Conservation (phyloP, 2,113 vertebrate species). For the Rattus norvegicus region GRCr8 NC_086024.1:49596001-49596500, state of each 20-base stretch:
- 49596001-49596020: not conserved
- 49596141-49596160: not conserved
- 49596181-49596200: not conserved
- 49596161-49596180: not conserved
- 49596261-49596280: rapidly evolving
- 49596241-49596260: rapidly evolving
- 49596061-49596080: not conserved
- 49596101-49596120: not conserved
- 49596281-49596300: too few relatives aligned
- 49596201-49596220: too few relatives aligned
- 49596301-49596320: rapidly evolving
- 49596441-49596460: too few relatives aligned
- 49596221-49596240: rapidly evolving
- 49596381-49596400: rapidly evolving
- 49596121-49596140: not conserved
- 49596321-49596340: too few relatives aligned
- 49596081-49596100: not conserved
- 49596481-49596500: too few relatives aligned
- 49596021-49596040: not conserved
- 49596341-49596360: rapidly evolving
- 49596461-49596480: rapidly evolving
- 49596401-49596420: rapidly evolving
- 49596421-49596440: rapidly evolving
- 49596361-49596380: rapidly evolving
- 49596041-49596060: not conserved